phyloP scores from a whole-genome alignment of 2,888 invertebrate species.

The Leucophenga maculata region DNA sequence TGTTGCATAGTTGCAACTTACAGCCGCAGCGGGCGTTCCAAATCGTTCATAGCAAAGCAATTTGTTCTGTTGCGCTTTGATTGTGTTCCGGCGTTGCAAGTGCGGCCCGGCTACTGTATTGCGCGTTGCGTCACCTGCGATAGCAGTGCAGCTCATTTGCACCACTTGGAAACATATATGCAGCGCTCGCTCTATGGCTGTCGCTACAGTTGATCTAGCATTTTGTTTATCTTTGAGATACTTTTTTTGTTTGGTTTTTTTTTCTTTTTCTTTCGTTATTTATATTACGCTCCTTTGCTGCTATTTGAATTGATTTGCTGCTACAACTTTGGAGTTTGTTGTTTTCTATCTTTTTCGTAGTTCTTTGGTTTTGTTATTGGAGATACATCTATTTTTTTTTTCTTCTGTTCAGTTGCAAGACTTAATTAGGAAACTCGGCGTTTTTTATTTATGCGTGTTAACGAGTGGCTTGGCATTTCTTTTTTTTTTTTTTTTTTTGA shows the following conservation, averaged over 20 bases:
- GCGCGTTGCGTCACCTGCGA: conserved; percentile 7
- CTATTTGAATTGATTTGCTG: background rate
- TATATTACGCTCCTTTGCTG: background rate
- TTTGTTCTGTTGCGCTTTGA: too few relatives aligned
- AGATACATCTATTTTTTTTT: background rate
- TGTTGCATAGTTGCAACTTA: conserved; percentile 34
- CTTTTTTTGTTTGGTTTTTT: conserved; percentile 4
- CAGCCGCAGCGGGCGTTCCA: conserved; percentile 14
- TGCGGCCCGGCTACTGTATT: background rate
- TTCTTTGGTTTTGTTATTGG: background rate
- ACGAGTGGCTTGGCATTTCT: conserved; percentile 46
- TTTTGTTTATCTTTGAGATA: conserved; percentile 10
- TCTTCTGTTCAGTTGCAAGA: conserved; percentile 44
- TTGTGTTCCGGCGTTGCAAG: background rate
- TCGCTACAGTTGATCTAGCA: background rate
- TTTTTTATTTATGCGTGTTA: conserved; percentile 65
- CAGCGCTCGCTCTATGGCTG: background rate
- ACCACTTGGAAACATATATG: too few relatives aligned
- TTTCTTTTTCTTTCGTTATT: background rate
- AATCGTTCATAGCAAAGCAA: background rate
- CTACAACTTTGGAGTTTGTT: background rate
- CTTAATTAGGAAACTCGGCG: conserved; percentile 62
- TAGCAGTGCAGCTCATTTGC: background rate
- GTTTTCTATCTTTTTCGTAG: conserved; percentile 19
- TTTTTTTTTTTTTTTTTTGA: background rate